Evolutionary conservation across 2,113 vertebrate species (phyloP), one percentile per base, ranked within the genome.

Genomic region (Rutilus rutilus): DNA sequence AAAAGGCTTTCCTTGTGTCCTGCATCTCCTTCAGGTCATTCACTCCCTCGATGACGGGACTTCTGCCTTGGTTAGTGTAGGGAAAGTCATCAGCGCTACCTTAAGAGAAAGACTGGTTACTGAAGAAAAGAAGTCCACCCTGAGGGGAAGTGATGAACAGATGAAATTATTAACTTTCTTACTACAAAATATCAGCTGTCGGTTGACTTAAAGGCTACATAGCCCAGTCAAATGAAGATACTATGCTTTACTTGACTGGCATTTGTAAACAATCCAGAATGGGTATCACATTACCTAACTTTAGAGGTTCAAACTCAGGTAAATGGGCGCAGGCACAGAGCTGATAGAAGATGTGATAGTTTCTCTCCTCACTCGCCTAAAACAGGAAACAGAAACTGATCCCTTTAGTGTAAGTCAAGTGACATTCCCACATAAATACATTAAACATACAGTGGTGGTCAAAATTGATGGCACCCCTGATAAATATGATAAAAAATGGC

Each of bases 291-390:
- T 57, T 96, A 99, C 98, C 97, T 93, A 99, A 95, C 84, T 94
- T 95, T 0, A 99, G 96, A 82, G 92, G 92, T 93, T 96, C 96
- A 92, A 99, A 98, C 91, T 99, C 97, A 0, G 97, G 95, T 88
- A 97, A 90, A 86, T 97, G 93, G 86, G 97, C 95, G 69, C 96
- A 99, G 88, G 97, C 97, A 94, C 98, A 99, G 30, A 99, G 95
- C 85, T 99, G 98, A 90, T 99, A 99, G 93, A 99, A 99, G 90
- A 99, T 97, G 82, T 99, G 98, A 88, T 99, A 99, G 93, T 99
- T 99, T 91, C 98, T 96, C 93, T 99, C 98, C 78, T 96, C 94
- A 82, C 95, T 94, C 87, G 98, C 96, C 98, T 99, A 92, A 90
- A 91, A 94, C 33, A 25, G 54, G 33, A 8, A 39, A 36, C 9